Conservation (phyloP, 2,888 invertebrate species). For the Xestoiulus laeticollis region DNA sequence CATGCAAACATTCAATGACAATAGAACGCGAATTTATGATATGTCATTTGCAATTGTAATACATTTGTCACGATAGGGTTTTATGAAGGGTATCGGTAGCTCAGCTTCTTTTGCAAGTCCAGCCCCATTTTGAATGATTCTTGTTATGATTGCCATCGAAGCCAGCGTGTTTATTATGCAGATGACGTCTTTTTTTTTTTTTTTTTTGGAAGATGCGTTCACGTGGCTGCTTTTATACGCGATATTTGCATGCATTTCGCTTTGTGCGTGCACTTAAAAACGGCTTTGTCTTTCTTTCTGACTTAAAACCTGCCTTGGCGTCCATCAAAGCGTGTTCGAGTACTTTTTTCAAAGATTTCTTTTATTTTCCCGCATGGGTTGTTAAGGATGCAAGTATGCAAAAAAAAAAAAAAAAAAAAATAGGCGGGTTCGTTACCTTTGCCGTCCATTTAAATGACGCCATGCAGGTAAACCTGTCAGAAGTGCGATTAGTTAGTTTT, state of each 20-base stretch:
- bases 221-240: constrained; percentile 5
- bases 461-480: constrained; percentile 42
- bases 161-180: not conserved
- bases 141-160: not conserved
- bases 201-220: not conserved
- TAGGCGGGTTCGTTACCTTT: constrained; percentile 32
- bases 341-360: not conserved
- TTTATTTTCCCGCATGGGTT: not conserved
- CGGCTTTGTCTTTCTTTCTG: constrained; percentile 13
- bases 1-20: not conserved
- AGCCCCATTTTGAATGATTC: not conserved
- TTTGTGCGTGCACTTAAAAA: constrained; percentile 4
- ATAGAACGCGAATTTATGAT: not conserved
- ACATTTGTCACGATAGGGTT: not conserved
- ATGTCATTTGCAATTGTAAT: constrained; percentile 23
- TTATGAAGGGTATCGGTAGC: not conserved
- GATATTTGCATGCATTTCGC: constrained; percentile 5
- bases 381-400: constrained; percentile 34
- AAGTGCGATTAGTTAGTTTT: constrained; percentile 46
- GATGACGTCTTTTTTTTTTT: not conserved
- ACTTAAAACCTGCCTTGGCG: constrained; percentile 8
- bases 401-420: too few relatives aligned
- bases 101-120: not conserved
- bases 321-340: not conserved
- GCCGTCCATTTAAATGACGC: constrained; percentile 11